Base-by-base conservation (phyloP, 2,888 invertebrate genomes). In the Melanargia galathea region DNA sequence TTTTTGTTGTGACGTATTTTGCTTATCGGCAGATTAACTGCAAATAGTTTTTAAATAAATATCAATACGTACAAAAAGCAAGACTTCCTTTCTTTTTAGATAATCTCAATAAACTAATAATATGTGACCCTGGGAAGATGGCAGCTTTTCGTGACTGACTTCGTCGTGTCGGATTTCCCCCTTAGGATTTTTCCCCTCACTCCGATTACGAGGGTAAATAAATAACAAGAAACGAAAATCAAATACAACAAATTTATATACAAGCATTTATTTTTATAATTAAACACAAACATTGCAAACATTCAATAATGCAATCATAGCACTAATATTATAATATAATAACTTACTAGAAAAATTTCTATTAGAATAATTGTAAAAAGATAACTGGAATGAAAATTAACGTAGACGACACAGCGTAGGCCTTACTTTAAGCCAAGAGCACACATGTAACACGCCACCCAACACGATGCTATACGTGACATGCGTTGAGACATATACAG, bases 191-290 rank as follows among this genome's bases (percentile, higher is more conserved):
- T n/a, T n/a, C n/a, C n/a, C n/a, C n/a, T n/a, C n/a, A n/a, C n/a
- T n/a, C n/a, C n/a, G n/a, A n/a, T n/a, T n/a, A n/a, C n/a, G n/a
- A n/a, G n/a, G n/a, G n/a, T n/a, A n/a, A n/a, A n/a, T n/a, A n/a
- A n/a, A 30, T 30, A 30, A 6, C 1, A 20, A 48, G 13, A n/a
- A 18, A 33, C 22, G n/a, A 49, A 63, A 68, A 67, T 64, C 57
- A 71, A 69, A 72, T 63, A 58, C 62, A 18, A 62, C 60, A 58
- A 16, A 16, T 66, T 75, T 90, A 90, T 91, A 87, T 90, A 91
- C 89, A 90, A 91, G 90, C 90, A 82, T 91, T 90, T 90, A 90
- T 90, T 89, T 86, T 86, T 83, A 84, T 87, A 90, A 87, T 86
- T 82, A 85, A 90, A 90, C 88, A 87, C 83, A 91, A 90, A 87